A percentile compares a stretch with the other conserved stretches of the same genome.
Conservation (phyloP, 2,113 vertebrate genomes). For the Onychorhynchus coronatus region DNA sequence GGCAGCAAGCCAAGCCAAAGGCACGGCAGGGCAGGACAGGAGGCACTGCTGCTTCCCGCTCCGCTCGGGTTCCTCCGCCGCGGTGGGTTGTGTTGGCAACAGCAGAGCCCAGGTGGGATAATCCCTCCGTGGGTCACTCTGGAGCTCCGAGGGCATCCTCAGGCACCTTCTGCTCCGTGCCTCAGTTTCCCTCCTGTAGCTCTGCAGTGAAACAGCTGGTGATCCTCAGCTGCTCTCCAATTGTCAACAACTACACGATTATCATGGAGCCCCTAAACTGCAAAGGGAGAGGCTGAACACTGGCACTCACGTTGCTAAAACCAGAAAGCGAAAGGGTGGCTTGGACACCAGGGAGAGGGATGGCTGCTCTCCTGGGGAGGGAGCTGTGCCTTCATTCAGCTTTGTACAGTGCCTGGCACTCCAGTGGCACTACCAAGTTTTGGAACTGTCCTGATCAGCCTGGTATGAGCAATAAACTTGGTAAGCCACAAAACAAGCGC, state of each 20-base stretch:
- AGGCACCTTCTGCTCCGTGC: not conserved
- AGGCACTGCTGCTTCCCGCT: not conserved
- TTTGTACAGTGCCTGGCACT: fast-evolving
- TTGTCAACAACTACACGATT: not conserved
- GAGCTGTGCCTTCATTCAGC: not conserved
- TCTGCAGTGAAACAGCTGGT: not conserved
- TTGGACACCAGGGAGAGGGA: not conserved
- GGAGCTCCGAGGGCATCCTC: not conserved
- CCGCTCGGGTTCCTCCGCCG: not conserved
- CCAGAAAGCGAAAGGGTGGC: not conserved
- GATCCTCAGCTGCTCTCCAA: not conserved
- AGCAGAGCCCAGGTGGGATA: not conserved
- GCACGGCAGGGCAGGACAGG: not conserved
- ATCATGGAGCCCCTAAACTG: not conserved
- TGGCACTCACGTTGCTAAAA: not conserved
- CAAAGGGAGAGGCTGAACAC: not conserved
- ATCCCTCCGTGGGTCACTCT: fast-evolving
- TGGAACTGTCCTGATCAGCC: not conserved
- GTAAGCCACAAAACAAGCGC: not conserved
- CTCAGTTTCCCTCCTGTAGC: not conserved
- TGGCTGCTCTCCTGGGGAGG: not conserved
- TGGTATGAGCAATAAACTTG: not conserved
- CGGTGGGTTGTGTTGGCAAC: not conserved
- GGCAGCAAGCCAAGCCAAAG: not conserved
- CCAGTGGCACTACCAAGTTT: not conserved